Conservation (phyloP, 2,888 invertebrate species). For the Morinoia aosen region DNA sequence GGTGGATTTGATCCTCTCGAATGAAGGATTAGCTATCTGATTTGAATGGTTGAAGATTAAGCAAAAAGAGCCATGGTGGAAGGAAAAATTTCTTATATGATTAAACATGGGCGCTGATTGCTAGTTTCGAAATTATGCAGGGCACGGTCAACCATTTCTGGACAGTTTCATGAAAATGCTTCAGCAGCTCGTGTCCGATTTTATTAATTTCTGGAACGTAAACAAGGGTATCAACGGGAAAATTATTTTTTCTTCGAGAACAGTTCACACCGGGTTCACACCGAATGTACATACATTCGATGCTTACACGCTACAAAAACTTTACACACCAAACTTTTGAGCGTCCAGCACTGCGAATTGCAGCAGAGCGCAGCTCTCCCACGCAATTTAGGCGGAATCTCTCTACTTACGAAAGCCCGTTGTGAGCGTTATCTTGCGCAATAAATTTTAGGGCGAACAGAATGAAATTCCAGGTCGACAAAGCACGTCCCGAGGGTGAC, state of each 20-base stretch:
- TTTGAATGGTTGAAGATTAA: too few relatives aligned
- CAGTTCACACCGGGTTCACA: neutral
- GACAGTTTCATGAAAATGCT: neutral
- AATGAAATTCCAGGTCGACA: conserved; percentile 41
- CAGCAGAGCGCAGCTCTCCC: neutral
- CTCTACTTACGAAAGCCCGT: conserved; percentile 4
- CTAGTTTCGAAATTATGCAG: too few relatives aligned
- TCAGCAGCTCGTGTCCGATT: neutral
- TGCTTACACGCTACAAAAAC: neutral
- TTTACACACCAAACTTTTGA: neutral
- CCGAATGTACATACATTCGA: neutral
- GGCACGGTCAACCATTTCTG: too few relatives aligned
- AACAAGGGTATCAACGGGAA: neutral
- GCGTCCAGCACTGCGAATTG: neutral
- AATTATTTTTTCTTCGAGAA: neutral
- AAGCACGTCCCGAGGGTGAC: conserved; percentile 25
- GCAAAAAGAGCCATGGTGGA: too few relatives aligned
- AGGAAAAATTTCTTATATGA: too few relatives aligned
- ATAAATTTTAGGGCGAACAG: conserved; percentile 16
- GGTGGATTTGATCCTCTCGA: too few relatives aligned
- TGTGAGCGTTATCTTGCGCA: neutral
- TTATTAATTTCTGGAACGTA: neutral
- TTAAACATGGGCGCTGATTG: too few relatives aligned
- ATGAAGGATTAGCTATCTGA: too few relatives aligned
- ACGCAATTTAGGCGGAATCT: conserved; percentile 14